Conservation (phyloP, 2,113 vertebrate species). For the Chaetodon auriga region DNA sequence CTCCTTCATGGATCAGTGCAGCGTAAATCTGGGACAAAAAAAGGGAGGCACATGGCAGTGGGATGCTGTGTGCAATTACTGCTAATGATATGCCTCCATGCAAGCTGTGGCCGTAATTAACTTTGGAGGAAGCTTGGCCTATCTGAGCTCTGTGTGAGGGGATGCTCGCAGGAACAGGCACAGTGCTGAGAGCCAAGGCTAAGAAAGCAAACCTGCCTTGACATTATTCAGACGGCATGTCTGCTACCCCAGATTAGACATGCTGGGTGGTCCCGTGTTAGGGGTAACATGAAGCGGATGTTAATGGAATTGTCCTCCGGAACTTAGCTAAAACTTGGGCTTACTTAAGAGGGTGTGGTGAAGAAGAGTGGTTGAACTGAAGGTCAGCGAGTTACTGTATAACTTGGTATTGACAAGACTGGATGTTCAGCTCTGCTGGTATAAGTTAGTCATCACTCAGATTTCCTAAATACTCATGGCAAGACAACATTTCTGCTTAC, state of each 20-base stretch:
- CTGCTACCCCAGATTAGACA: constrained; percentile 54
- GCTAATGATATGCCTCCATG: constrained; percentile 77
- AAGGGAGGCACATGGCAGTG: constrained; percentile 64
- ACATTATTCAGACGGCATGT: constrained; percentile 51
- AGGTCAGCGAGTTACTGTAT: constrained; percentile 10
- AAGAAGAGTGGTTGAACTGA: neutral
- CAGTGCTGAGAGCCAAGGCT: constrained; percentile 36
- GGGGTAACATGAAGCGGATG: constrained; percentile 57
- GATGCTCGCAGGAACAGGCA: constrained; percentile 53
- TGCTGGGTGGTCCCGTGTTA: constrained; percentile 61
- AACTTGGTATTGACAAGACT: neutral
- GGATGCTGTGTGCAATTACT: constrained; percentile 76
- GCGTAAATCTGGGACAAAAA: constrained; percentile 61
- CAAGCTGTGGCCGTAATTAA: constrained; percentile 80
- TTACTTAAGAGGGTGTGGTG: constrained; percentile 21
- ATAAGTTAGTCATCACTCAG: neutral
- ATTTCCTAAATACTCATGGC: neutral
- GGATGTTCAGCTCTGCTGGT: neutral
- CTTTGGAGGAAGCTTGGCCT: constrained; percentile 62
- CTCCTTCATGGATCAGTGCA: constrained; percentile 64
- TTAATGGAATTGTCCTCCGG: constrained; percentile 33
- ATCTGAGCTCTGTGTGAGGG: constrained; percentile 38
- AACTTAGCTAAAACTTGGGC: constrained; percentile 16
- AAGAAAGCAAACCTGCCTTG: constrained; percentile 60
- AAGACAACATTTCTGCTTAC: neutral